phyloP scores from a whole-genome alignment of 2,888 invertebrate genomes.

The Chorisops tibialis region DNA sequence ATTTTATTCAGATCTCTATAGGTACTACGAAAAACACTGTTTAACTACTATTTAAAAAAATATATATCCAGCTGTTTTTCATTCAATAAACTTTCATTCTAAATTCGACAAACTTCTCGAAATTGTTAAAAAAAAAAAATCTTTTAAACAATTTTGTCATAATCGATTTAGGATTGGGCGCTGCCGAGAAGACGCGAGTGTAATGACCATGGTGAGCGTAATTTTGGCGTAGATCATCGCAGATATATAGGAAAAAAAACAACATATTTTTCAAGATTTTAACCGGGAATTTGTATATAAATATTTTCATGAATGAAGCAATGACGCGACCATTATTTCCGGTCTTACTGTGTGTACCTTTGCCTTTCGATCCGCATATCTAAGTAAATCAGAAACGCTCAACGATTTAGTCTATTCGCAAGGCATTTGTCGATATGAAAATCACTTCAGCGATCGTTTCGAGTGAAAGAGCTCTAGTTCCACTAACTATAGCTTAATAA shows the following conservation, averaged over 20 bases:
- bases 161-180: too few species aligned
- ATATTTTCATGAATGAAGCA: conserved; percentile 15
- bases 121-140: too few species aligned
- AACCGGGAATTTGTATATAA: not conserved
- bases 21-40: too few species aligned
- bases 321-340: conserved; percentile 22
- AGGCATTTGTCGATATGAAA: not conserved
- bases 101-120: too few species aligned
- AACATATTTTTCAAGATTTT: not conserved
- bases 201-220: conserved; percentile 9
- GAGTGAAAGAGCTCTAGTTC: not conserved
- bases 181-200: not conserved
- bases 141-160: too few species aligned
- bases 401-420: conserved; percentile 16
- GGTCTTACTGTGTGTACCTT: conserved; percentile 1
- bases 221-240: conserved; percentile 1
- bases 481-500: conserved; percentile 24
- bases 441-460: not conserved
- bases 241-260: too few species aligned
- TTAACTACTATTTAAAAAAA: too few species aligned
- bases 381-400: conserved; percentile 24
- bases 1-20: too few species aligned
- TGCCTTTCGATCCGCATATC: not conserved
- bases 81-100: too few species aligned
- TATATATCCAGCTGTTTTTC: too few species aligned